These are phyloP conservation scores for Thomomys bottae DNA, from an alignment of 2,113 vertebrate genomes.

Conservation along the genomic window DNA sequence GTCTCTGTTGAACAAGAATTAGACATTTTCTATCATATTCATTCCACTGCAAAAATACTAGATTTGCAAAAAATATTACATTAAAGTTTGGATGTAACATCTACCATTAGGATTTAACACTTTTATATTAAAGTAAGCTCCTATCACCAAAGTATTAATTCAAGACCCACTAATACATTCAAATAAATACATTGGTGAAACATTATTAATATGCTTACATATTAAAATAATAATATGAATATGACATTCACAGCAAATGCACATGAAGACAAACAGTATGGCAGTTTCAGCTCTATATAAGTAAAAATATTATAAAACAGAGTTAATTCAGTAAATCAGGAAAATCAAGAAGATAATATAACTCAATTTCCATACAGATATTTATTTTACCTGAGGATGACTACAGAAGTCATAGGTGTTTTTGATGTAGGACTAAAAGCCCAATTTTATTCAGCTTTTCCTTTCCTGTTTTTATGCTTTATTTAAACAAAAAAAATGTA, in stretches of 20 bases:
- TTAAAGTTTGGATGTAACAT: conserved; percentile 40
- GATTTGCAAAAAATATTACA: conserved; percentile 61
- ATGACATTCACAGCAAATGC: conserved; percentile 29
- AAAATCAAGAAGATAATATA: not conserved
- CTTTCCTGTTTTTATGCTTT: not conserved
- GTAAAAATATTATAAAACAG: not conserved
- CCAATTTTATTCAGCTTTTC: not conserved
- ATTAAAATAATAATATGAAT: conserved; percentile 33
- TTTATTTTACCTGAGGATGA: conserved; percentile 13
- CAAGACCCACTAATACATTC: conserved; percentile 23
- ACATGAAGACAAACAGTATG: conserved; percentile 37
- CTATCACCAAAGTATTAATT: conserved; percentile 41
- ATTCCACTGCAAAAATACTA: conserved; percentile 34
- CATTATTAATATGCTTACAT: conserved; percentile 6
- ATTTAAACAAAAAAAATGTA: not conserved
- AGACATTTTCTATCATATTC: conserved; percentile 61
- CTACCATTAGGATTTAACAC: not conserved
- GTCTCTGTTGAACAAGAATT: conserved; percentile 52
- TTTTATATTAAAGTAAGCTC: conserved; percentile 40
- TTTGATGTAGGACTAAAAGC: not conserved
- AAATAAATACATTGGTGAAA: conserved; percentile 52
- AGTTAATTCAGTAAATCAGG: not conserved
- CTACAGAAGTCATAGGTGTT: not conserved
- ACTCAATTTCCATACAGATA: not conserved
- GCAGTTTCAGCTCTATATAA: not conserved